Conservation (phyloP, 2,888 invertebrate species). For the Platerodrilus igneus region DNA sequence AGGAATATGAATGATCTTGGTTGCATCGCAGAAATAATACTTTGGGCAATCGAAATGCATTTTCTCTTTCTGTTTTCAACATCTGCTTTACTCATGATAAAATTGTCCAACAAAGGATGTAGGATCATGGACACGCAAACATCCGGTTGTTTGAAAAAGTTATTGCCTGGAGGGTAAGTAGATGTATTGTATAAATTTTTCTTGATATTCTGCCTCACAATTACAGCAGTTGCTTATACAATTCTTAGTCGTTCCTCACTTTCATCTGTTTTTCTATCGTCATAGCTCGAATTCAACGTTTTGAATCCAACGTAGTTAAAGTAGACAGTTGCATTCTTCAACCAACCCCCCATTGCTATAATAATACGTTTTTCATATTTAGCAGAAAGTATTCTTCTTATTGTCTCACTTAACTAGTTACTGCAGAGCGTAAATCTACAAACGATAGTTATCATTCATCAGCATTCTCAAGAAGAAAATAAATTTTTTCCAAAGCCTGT, state of each 20-base stretch:
- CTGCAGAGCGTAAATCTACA: slow-evolving; percentile 4
- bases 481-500: slow-evolving; percentile 2
- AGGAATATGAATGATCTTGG: no score
- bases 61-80: no score
- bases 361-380: slow-evolving; percentile 3
- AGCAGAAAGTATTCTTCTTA: not conserved
- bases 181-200: no score
- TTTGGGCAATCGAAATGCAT: no score
- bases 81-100: no score
- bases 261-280: not conserved
- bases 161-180: no score
- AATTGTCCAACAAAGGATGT: no score
- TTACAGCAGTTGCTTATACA: not conserved
- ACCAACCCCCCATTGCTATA: slow-evolving; percentile 2
- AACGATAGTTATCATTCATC: slow-evolving; percentile 1
- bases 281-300: slow-evolving; percentile 2
- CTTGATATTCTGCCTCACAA: no score
- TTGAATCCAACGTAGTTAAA: slow-evolving; percentile 6
- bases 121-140: no score
- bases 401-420: slow-evolving; percentile 1
- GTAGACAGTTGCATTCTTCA: slow-evolving; percentile 4
- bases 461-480: slow-evolving; percentile 1
- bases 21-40: no score
- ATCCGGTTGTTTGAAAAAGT: no score
- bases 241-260: slow-evolving; percentile 1